A percentile compares a stretch with the other conserved stretches of the same genome.
phyloP scores from a whole-genome alignment of 2,797 vertebrate genomes.

The Sphaeramia orbicularis region DNA sequence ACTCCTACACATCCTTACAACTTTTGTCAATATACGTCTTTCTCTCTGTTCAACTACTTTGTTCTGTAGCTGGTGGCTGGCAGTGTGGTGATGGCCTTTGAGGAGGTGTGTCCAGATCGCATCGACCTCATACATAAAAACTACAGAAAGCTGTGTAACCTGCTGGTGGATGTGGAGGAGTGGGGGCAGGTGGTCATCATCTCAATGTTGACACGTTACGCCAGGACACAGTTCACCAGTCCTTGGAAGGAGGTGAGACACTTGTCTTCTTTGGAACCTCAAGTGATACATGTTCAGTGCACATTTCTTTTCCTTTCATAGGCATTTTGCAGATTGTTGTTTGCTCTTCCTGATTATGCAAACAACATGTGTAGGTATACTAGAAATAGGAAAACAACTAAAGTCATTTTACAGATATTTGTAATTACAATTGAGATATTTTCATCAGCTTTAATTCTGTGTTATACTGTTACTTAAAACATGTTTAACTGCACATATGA shows the following conservation, averaged over 20 bases:
- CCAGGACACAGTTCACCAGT: conserved; percentile 94
- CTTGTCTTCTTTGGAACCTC: too few species aligned
- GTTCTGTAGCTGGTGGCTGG: conserved; percentile 93
- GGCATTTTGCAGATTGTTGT: too few species aligned
- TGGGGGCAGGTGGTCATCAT: conserved; percentile 99
- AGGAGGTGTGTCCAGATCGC: conserved; percentile 97
- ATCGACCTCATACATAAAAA: conserved; percentile 99
- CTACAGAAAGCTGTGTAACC: conserved; percentile 97
- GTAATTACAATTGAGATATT: too few species aligned
- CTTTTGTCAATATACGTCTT: conserved; percentile 1
- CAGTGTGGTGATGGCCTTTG: conserved; percentile 98
- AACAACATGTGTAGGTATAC: too few species aligned
- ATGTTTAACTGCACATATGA: too few species aligned
- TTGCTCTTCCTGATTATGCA: too few species aligned
- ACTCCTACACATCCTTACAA: background rate
- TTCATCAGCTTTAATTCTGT: too few species aligned
- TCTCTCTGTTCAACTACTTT: background rate
- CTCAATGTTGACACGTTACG: conserved; percentile 97
- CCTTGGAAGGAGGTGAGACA: conserved; percentile 93
- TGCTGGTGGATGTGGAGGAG: conserved; percentile 97
- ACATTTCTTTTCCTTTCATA: too few species aligned
- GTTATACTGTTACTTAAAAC: too few species aligned
- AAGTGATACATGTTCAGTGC: too few species aligned
- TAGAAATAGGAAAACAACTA: too few species aligned
- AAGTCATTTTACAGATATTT: too few species aligned